Conservation (phyloP, 1,140 invertebrate species). For the Coptotermes formosanus region DNA sequence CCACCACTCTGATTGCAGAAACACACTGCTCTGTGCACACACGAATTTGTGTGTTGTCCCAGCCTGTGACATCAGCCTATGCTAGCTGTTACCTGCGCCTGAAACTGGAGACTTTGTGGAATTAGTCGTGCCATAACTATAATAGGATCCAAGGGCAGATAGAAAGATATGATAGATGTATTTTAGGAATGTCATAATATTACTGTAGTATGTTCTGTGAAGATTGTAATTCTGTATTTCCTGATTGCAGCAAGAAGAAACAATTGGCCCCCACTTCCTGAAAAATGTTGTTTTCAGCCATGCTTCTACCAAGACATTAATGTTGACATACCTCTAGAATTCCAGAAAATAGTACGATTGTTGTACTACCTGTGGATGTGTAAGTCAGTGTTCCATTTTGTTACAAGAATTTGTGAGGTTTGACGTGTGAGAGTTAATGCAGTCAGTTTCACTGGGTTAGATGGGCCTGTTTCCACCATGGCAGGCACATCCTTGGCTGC, state of each 20-base stretch:
- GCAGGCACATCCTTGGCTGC: too few species aligned
- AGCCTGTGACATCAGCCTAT: too few species aligned
- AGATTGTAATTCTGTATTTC: conserved; percentile 7
- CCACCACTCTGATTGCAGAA: too few species aligned
- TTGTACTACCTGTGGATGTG: conserved; percentile 97
- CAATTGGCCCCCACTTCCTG: conserved; percentile 97
- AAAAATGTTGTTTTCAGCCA: conserved; percentile 88
- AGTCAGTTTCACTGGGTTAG: background rate
- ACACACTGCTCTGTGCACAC: too few species aligned
- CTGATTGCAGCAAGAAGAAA: conserved; percentile 71
- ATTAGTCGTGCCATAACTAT: too few species aligned
- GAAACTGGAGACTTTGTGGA: too few species aligned
- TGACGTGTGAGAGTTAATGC: background rate
- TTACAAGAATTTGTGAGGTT: background rate
- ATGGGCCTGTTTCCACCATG: background rate
- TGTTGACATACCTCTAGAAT: conserved; percentile 97
- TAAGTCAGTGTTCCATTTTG: conserved; percentile 58
- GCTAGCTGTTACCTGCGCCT: too few species aligned
- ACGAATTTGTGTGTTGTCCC: too few species aligned
- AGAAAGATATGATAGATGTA: too few species aligned
- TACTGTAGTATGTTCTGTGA: background rate
- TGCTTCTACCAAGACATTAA: conserved; percentile 99
- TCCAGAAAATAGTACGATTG: conserved; percentile 91
- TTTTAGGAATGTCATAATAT: too few species aligned
- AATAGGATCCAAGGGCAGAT: too few species aligned